Evolutionary conservation across 2,797 vertebrate genomes (phyloP), one percentile per base, ranked within the genome.

Genomic region (Diplodus puntazzo): DNA sequence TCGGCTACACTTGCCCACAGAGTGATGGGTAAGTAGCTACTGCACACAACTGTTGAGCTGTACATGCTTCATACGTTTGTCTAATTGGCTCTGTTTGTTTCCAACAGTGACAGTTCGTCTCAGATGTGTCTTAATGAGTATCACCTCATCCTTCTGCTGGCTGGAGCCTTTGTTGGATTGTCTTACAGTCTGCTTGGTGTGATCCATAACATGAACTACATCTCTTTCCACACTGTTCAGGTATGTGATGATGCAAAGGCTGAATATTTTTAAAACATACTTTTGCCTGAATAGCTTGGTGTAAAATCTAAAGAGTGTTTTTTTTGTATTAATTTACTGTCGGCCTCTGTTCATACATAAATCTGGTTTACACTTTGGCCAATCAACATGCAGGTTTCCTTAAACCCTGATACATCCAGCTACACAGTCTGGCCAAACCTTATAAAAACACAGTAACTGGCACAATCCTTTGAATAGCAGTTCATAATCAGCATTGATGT

Each of bases 181-280:
- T 96, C 95, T 81, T 97, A 99, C 34, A 98, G 97, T 84, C 95
- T 99, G 57, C 91, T 95, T 42, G 98, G 97, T 75, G 95, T 99
- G 78, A 94, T 97, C 81, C 94, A 97, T 88, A 98, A 98, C 88
- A 96, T 97, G 95, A 98, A 97, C 89, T 99, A 97, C 74, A 93
- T 99, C 53, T 95, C 97, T 0, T 99, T 99, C 87, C 96, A 96
- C 70, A 89, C 95, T 55, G 96, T 98, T 87, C 97, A 98, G 96
- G 98, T 99, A 93, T n/a, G 57, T 23, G 3, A 9, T 45, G 9
- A 45, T 14, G 25, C 4, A 58, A 58, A 50, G 23, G 43, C 3
- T 50, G 1, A 18, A 18, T 39, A 43, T 65, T 83, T 74, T 75
- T 21, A 54, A 54, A 5, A 34, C 52, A 30, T 0, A 11, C 46